These are phyloP conservation scores for Acrossocheilus fasciatus DNA, from an alignment of 2,797 vertebrate species.

Conservation along the genomic window DNA sequence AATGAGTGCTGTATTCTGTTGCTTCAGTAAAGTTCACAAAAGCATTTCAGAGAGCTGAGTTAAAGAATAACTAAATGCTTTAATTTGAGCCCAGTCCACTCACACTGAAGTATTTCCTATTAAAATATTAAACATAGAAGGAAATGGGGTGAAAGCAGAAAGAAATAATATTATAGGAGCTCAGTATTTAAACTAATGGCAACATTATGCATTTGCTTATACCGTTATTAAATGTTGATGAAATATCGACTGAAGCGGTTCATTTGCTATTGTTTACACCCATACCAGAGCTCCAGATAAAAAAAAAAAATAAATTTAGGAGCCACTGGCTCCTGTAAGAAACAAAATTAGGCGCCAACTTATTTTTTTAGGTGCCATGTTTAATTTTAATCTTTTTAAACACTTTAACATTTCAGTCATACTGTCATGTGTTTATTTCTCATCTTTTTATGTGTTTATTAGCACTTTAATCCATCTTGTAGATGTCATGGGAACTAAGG, in stretches of 20 bases:
- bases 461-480: too few species aligned
- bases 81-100: not conserved
- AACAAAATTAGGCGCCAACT: too few species aligned
- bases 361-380: too few species aligned
- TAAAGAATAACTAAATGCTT: constrained; percentile 27
- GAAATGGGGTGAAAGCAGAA: not conserved
- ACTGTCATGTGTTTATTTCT: too few species aligned
- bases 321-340: too few species aligned
- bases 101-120: not conserved
- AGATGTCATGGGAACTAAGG: too few species aligned
- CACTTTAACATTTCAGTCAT: too few species aligned
- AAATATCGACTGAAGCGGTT: not conserved
- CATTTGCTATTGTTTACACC: not conserved
- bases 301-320: too few species aligned
- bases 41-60: not conserved
- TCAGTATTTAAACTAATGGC: not conserved
- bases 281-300: not conserved
- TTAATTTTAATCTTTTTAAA: too few species aligned
- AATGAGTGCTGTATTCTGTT: not conserved
- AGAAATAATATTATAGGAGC: not conserved
- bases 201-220: not conserved
- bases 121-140: not conserved
- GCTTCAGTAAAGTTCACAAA: not conserved
- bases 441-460: too few species aligned
- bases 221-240: not conserved